Evolutionary conservation across 2,888 invertebrate genomes (phyloP).

Genomic region (Cantharis nigra): DNA sequence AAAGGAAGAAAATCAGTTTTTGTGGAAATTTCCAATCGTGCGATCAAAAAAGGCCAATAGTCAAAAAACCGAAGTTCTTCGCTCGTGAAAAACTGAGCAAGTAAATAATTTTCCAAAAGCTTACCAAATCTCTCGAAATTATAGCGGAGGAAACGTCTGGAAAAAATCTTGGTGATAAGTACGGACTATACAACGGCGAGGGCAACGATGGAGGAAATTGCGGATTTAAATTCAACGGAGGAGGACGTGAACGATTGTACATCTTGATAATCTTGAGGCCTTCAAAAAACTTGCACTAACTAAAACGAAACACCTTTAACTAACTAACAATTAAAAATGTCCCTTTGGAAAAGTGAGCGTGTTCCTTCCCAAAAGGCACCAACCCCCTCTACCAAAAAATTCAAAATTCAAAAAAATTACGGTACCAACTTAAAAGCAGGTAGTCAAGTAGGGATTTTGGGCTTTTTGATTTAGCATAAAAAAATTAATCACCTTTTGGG

Average conservation of each 20-base stretch:
- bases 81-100: neutral
- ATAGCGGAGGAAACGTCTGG: neutral
- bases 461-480: neutral
- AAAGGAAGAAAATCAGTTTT: neutral
- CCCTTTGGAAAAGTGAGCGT: neutral
- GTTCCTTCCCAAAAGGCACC: neutral
- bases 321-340: neutral
- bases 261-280: neutral
- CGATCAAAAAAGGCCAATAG: neutral
- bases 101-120: neutral
- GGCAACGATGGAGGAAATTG: neutral
- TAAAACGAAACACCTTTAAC: neutral
- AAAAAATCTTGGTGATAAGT: neutral
- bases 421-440: neutral
- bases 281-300: neutral
- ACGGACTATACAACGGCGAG: neutral
- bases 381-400: neutral
- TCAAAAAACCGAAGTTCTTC: neutral
- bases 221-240: neutral
- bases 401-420: neutral
- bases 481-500: conserved; percentile 23
- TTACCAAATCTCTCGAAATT: neutral
- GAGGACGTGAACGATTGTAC: neutral
- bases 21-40: neutral
- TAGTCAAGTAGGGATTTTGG: neutral